Evolutionary conservation across 2,113 vertebrate species (phyloP).

Genomic region (Otocyon megalotis): DNA sequence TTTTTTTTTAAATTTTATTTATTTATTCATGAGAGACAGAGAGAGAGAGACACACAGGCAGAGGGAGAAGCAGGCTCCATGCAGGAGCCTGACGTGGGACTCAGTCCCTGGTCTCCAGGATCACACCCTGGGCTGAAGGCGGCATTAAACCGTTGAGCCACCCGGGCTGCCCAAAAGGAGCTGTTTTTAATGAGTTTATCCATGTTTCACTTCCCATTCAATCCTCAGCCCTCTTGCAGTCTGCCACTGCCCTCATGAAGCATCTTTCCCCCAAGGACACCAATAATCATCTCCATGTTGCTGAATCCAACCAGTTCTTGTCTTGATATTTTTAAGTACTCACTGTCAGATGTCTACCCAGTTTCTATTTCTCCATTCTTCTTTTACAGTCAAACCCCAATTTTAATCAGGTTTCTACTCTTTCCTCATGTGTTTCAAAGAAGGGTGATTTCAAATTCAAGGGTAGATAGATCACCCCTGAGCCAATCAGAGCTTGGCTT

Average conservation of each 20-base stretch:
- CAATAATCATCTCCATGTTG: not conserved
- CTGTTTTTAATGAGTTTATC: not conserved
- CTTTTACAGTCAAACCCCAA: not conserved
- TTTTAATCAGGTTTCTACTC: slow-evolving; percentile 29
- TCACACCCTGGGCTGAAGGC: too few species aligned
- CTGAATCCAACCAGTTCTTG: not conserved
- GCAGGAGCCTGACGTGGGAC: too few species aligned
- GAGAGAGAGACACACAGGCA: too few species aligned
- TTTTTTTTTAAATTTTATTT: too few species aligned
- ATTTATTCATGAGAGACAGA: too few species aligned
- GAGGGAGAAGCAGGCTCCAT: too few species aligned
- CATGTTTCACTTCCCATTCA: not conserved
- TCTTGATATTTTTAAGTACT: not conserved
- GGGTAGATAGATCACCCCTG: not conserved
- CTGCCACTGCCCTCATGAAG: not conserved
- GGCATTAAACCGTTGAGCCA: too few species aligned
- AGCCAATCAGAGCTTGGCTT: not conserved
- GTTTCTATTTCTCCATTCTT: slow-evolving; percentile 11
- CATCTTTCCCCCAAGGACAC: not conserved
- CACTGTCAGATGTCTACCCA: not conserved
- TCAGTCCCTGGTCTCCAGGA: too few species aligned
- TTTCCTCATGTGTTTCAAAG: not conserved
- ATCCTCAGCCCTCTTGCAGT: not conserved
- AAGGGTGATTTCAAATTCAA: not conserved
- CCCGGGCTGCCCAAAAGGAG: not conserved